Evolutionary conservation across 2,113 vertebrate genomes (phyloP).

Genomic region (Microtus ochrogaster): DNA sequence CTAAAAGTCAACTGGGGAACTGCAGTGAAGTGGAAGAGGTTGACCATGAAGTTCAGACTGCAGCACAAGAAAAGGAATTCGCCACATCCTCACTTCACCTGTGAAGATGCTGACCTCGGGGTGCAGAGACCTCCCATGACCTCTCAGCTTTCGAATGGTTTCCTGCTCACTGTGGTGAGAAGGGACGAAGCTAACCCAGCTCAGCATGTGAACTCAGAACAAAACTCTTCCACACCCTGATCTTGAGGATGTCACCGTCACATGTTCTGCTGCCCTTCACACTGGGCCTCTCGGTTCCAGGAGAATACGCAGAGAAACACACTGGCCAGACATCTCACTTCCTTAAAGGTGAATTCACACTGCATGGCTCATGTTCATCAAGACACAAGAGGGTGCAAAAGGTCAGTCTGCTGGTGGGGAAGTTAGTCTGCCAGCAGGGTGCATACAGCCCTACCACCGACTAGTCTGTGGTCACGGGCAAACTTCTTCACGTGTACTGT

Average conservation of each 20-base stretch:
- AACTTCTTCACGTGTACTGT: background rate
- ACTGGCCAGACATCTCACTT: background rate
- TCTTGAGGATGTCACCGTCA: background rate
- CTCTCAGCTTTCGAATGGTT: background rate
- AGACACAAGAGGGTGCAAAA: background rate
- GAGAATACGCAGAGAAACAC: background rate
- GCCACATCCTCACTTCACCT: background rate
- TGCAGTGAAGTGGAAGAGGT: background rate
- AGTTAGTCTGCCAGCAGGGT: accelerated
- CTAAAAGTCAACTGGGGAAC: background rate
- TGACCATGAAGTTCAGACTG: background rate
- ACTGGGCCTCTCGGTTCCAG: too few species aligned
- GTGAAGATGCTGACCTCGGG: background rate
- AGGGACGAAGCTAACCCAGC: background rate
- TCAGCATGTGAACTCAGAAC: background rate
- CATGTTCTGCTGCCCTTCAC: accelerated
- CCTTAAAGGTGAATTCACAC: background rate
- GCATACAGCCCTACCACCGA: background rate
- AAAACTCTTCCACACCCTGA: too few species aligned
- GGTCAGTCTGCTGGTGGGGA: background rate
- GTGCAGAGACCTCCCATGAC: accelerated
- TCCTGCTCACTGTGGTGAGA: background rate
- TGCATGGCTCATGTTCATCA: background rate
- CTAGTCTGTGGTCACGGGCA: background rate
- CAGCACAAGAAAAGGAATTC: background rate